A percentile compares a stretch with the other conserved stretches of the same genome.
Conservation (phyloP, 2,888 invertebrate genomes). For the Globia sparganii region DNA sequence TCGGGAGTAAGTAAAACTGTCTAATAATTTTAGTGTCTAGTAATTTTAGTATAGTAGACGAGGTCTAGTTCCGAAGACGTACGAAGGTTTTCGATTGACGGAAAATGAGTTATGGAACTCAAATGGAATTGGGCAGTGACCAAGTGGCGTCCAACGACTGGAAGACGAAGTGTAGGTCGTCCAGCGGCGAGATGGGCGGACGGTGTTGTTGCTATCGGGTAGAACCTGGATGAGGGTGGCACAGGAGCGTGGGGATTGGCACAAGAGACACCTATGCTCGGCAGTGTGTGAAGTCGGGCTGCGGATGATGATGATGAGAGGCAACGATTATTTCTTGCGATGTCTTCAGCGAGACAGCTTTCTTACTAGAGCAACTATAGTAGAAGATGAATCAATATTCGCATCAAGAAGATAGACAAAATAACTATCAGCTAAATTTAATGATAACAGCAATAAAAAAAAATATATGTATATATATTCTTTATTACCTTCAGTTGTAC, state of each 20-base stretch:
- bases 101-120: no score
- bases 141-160: neutral
- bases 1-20: neutral
- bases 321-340: no score
- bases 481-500: no score
- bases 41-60: neutral
- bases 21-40: neutral
- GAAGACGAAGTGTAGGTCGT: neutral
- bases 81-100: no score
- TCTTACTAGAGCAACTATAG: neutral
- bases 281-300: neutral
- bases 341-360: neutral
- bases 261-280: neutral
- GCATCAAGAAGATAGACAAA: neutral
- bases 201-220: neutral
- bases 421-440: neutral
- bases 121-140: neutral
- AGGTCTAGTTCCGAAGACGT: no score
- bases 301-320: neutral
- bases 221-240: neutral
- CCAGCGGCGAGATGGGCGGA: neutral
- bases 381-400: neutral
- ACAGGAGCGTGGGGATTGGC: neutral
- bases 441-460: neutral
- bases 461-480: no score